Evolutionary conservation across 2,113 vertebrate genomes (phyloP), one percentile per base, ranked within the genome.

Genomic region (Epinephelus fuscoguttatus): DNA sequence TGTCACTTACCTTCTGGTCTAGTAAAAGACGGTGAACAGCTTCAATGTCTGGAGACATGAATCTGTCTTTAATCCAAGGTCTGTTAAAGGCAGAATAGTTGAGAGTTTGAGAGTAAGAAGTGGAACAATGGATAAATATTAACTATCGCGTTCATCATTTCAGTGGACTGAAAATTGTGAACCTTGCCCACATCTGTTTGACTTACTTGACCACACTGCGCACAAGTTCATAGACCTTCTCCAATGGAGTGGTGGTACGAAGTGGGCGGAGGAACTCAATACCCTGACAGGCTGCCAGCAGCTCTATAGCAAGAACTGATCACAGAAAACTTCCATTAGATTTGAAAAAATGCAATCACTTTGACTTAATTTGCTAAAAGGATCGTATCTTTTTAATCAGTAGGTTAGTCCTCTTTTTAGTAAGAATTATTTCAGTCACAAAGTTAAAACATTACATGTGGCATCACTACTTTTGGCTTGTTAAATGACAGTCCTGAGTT

Each of bases 211-310:
- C 98, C 60, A 97, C 95, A 0, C 96, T 96, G 85, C 98, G 99
- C 93, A 99, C 98, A 71, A 99, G 98, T 89, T 99, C 97, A 0
- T 99, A 99, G 91, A 99, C 98, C 94, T 97, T 99, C 95, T 99
- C 99, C 96, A 99, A 89, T 40, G 99, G 99, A 55, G 98, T 99
- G 14, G 99, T 99, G 0, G 98, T 99, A 75, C 91, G 96, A 70
- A 99, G 96, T 27, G 99, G 99, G 68, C 98, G 98, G 50, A 99
- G 96, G 88, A 99, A 99, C 94, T 99, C 99, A 4, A 99, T 99
- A 68, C 98, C 99, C 94, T 99, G 99, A 94, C 99, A 99, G 86
- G 98, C 98, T 0, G 97, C 97, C 0, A 99, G 93, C 23, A 99
- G 96, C 93, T 99, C 98, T 5, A 99, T 97, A 23, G 98, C 97